Percentiles rank a stretch among this genome's conserved stretches.
These are phyloP conservation scores for Anguilla japonica DNA, from an alignment of 2,113 vertebrate genomes.

Conservation along the genomic window DNA sequence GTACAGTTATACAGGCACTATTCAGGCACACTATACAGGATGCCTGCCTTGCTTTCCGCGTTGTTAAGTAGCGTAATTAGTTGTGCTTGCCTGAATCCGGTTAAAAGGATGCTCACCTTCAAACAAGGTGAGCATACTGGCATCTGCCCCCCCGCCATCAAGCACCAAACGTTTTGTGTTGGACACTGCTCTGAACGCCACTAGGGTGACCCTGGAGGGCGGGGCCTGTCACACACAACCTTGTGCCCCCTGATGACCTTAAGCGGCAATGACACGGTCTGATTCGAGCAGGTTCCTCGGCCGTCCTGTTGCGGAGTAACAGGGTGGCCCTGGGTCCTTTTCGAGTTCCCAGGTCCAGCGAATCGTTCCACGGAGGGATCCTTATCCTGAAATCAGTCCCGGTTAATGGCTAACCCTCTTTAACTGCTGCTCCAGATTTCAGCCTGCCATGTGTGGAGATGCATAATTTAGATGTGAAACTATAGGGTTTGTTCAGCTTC, in stretches of 20 bases:
- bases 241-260: no score
- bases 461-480: constrained; percentile 69
- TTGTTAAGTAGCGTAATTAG: neutral
- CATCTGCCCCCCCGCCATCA: neutral
- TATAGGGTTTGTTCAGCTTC: constrained; percentile 9
- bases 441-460: constrained; percentile 68
- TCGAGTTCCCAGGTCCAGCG: constrained; percentile 10
- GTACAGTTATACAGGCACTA: no score
- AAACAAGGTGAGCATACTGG: neutral
- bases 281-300: neutral
- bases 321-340: constrained; percentile 34
- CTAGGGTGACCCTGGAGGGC: no score
- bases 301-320: neutral
- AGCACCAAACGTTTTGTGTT: neutral
- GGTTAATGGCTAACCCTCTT: constrained; percentile 70
- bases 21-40: neutral
- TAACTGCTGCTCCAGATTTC: constrained; percentile 59
- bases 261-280: no score
- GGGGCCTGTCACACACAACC: neutral
- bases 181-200: neutral
- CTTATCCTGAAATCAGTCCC: constrained; percentile 41
- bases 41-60: no score
- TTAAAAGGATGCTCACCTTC: no score
- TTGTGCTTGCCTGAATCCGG: neutral
- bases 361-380: constrained; percentile 44